Conservation (phyloP, 2,888 invertebrate genomes). For the Meliscaeva auricollis region DNA sequence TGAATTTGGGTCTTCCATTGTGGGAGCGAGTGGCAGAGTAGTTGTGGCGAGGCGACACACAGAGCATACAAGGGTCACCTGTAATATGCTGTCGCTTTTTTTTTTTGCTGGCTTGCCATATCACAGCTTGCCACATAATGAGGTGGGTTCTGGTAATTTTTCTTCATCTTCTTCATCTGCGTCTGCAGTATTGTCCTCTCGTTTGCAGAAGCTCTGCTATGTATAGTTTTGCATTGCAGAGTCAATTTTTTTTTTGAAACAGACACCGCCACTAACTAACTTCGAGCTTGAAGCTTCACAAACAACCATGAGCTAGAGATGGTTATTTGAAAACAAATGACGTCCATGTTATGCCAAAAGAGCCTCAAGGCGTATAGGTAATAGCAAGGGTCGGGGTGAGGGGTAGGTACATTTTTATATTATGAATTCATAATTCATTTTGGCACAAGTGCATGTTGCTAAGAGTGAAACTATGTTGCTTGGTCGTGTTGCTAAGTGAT, state of each 20-base stretch:
- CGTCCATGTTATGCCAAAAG: constrained; percentile 45
- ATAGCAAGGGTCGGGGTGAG: neutral
- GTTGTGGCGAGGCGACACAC: constrained; percentile 18
- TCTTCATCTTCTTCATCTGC: constrained; percentile 20
- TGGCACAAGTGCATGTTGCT: constrained; percentile 67
- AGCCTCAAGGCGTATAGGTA: neutral
- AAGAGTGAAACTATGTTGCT: constrained; percentile 56
- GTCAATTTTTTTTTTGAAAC: constrained; percentile 56
- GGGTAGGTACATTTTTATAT: constrained; percentile 34
- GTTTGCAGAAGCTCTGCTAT: constrained; percentile 7
- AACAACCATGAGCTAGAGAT: constrained; percentile 18
- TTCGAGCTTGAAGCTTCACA: constrained; percentile 1
- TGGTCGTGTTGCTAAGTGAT: constrained; percentile 52
- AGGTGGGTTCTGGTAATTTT: constrained; percentile 73
- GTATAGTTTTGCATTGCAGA: constrained; percentile 14
- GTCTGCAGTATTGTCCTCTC: neutral
- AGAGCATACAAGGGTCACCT: constrained; percentile 68
- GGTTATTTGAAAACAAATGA: constrained; percentile 65
- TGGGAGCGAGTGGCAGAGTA: constrained; percentile 50
- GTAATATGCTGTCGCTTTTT: constrained; percentile 43
- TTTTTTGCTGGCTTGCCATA: constrained; percentile 52
- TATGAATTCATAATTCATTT: constrained; percentile 73
- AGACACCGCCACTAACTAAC: constrained; percentile 32
- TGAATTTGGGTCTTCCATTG: constrained; percentile 61
- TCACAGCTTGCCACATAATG: constrained; percentile 75